These are phyloP conservation scores for Columbina picui DNA, from an alignment of 2,113 vertebrate species.

Conservation along the genomic window DNA sequence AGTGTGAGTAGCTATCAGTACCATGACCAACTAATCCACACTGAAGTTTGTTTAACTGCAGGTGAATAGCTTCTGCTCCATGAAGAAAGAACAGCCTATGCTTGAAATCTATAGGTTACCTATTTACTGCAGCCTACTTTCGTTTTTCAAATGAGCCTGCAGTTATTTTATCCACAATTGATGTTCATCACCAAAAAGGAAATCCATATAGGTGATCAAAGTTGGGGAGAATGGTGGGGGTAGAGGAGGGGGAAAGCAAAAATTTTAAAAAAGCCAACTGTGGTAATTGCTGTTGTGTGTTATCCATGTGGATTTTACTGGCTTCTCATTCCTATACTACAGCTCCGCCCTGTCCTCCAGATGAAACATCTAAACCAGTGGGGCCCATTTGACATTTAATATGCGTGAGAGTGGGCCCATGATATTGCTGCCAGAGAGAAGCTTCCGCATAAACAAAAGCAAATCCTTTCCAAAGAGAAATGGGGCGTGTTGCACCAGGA, in stretches of 20 bases:
- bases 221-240: too few species aligned
- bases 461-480: not conserved
- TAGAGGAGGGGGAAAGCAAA: accelerated
- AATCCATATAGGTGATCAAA: not conserved
- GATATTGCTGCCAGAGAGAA: not conserved
- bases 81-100: not conserved
- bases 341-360: not conserved
- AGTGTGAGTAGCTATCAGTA: not conserved
- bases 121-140: not conserved
- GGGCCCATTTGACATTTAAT: not conserved
- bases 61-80: not conserved
- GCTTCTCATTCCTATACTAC: not conserved
- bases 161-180: not conserved
- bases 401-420: not conserved
- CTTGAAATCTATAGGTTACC: not conserved
- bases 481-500: not conserved
- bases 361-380: not conserved
- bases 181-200: not conserved
- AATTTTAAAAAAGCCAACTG: not conserved
- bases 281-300: not conserved
- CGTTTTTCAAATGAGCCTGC: not conserved
- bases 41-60: not conserved
- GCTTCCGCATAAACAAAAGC: not conserved
- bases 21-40: not conserved
- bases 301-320: not conserved